phyloP scores from a whole-genome alignment of 2,797 vertebrate species.

The Epinephelus malabaricus region DNA sequence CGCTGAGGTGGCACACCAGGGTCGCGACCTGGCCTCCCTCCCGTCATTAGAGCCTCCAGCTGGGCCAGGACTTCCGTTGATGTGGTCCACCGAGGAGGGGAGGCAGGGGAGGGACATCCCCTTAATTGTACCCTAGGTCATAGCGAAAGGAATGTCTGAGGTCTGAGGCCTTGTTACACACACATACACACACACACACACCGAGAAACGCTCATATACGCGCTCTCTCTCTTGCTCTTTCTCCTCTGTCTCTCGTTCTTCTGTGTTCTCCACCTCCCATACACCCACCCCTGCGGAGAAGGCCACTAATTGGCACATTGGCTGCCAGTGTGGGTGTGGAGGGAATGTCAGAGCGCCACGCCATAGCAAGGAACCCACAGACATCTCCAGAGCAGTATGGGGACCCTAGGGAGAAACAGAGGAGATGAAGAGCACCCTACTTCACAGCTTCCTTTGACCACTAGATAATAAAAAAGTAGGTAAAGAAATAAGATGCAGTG shows the following conservation, averaged over 20 bases:
- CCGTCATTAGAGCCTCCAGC: slow-evolving; percentile 85
- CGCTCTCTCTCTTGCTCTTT: slow-evolving; percentile 74
- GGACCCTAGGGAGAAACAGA: slow-evolving; percentile 72
- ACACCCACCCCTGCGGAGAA: slow-evolving; percentile 85
- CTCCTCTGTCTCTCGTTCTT: slow-evolving; percentile 80
- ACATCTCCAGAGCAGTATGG: slow-evolving; percentile 81
- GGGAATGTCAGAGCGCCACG: slow-evolving; percentile 89
- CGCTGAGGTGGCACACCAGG: slow-evolving; percentile 85
- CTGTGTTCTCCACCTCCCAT: slow-evolving; percentile 83
- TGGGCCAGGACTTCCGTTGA: slow-evolving; percentile 85
- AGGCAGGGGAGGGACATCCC: slow-evolving; percentile 85
- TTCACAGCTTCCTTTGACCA: slow-evolving; percentile 72
- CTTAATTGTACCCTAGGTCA: slow-evolving; percentile 88
- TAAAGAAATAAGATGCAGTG: slow-evolving; percentile 44
- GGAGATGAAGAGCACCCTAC: slow-evolving; percentile 71
- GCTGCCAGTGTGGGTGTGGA: slow-evolving; percentile 89
- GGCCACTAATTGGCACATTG: slow-evolving; percentile 91
- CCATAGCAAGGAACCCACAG: slow-evolving; percentile 84
- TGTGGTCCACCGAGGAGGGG: slow-evolving; percentile 83
- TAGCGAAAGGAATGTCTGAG: slow-evolving; percentile 89
- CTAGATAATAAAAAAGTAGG: slow-evolving; percentile 52
- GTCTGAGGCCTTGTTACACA: slow-evolving; percentile 87
- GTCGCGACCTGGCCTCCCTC: slow-evolving; percentile 85
- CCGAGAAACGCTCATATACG: slow-evolving; percentile 66
- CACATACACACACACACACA: slow-evolving; percentile 46